Conservation (phyloP, 2,797 vertebrate species). For the Leptatherina wallacei region DNA sequence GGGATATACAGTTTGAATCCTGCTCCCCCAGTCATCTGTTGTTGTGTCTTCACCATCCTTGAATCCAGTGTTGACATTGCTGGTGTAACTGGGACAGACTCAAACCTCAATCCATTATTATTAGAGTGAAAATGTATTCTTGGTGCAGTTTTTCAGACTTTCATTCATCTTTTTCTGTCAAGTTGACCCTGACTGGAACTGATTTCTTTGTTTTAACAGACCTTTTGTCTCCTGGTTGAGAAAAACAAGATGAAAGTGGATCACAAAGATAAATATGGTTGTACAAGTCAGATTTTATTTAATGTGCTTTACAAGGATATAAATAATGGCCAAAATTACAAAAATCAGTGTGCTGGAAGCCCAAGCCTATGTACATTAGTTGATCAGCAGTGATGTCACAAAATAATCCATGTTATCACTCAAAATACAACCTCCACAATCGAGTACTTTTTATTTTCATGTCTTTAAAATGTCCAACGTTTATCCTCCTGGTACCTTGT, state of each 20-base stretch:
- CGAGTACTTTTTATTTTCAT: constrained; percentile 38
- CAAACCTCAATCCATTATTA: no score
- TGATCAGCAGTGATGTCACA: constrained; percentile 90
- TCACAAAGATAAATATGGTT: constrained; percentile 76
- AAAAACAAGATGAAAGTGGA: constrained; percentile 5
- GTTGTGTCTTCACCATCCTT: no score
- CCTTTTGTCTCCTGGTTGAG: neutral
- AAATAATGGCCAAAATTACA: constrained; percentile 99
- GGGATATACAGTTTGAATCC: no score
- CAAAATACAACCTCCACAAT: constrained; percentile 85
- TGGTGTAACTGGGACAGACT: no score
- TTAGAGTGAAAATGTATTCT: no score
- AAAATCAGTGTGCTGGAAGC: constrained; percentile 99
- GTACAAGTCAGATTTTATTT: constrained; percentile 97
- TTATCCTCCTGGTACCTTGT: constrained; percentile 88
- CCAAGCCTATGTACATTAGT: constrained; percentile 97
- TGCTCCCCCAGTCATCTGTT: no score
- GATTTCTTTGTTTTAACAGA: no score
- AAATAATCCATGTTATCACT: constrained; percentile 78
- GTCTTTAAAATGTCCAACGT: constrained; percentile 59
- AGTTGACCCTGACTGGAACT: neutral
- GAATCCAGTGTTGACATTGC: no score
- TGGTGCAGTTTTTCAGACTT: neutral
- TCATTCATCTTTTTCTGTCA: neutral
- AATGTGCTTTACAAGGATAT: constrained; percentile 98